Percentiles rank a stretch among this genome's conserved stretches.
Conservation (phyloP, 1,140 invertebrate species). For the Intoshia linei region DNA sequence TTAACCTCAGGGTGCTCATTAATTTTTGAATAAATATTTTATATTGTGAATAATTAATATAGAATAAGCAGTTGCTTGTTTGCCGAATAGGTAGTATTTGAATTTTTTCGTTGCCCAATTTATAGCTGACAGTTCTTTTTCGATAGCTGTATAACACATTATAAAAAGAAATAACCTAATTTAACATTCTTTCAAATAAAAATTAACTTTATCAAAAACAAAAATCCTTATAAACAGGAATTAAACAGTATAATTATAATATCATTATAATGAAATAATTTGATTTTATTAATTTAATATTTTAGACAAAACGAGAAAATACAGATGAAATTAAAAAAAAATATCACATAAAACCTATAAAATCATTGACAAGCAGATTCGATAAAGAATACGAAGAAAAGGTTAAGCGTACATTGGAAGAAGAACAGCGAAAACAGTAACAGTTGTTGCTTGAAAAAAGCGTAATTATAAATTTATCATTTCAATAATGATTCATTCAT, state of each 20-base stretch:
- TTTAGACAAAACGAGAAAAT: conserved; percentile 10
- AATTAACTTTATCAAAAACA: conserved; percentile 5
- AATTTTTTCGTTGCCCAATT: no score
- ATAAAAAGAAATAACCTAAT: neutral
- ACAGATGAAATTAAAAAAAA: conserved; percentile 17
- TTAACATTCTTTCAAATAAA: neutral
- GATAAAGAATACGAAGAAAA: conserved; percentile 14
- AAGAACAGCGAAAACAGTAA: conserved; percentile 13
- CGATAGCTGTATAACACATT: no score
- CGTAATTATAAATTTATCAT: neutral
- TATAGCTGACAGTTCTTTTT: no score
- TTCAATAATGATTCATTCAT: neutral
- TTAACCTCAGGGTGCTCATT: no score
- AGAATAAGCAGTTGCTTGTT: no score
- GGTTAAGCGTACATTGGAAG: conserved; percentile 8
- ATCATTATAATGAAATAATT: neutral
- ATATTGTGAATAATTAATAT: no score
- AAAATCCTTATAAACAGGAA: neutral
- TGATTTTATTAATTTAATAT: neutral
- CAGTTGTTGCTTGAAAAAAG: conserved; percentile 1
- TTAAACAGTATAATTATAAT: conserved; percentile 1
- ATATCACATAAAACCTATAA: conserved; percentile 20
- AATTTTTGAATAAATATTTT: no score
- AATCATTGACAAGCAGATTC: conserved; percentile 19
- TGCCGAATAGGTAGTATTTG: no score